phyloP scores from a whole-genome alignment of 2,113 vertebrate genomes.

The Silurus asotus region DNA sequence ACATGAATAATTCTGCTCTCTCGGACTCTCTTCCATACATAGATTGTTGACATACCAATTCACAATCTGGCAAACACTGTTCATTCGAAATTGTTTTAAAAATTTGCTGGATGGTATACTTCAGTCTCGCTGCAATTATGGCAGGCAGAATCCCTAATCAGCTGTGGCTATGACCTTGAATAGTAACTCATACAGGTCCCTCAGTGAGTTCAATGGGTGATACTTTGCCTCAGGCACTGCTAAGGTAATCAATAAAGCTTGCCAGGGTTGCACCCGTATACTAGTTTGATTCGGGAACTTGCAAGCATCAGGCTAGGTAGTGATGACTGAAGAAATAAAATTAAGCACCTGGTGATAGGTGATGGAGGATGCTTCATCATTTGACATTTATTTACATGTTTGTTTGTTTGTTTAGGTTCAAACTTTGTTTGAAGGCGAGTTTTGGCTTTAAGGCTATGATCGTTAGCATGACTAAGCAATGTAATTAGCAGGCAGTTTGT shows the following conservation, averaged over 20 bases:
- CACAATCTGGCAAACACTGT: not conserved
- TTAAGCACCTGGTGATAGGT: not conserved
- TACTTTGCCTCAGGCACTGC: not conserved
- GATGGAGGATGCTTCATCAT: not conserved
- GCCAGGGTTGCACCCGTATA: not conserved
- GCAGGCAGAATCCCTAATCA: not conserved
- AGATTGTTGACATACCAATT: not conserved
- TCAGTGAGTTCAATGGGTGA: not conserved
- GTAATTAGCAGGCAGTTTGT: constrained; percentile 57
- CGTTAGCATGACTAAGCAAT: constrained; percentile 45
- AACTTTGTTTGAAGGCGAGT: not conserved
- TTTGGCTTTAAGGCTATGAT: constrained; percentile 49
- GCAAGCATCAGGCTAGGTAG: not conserved
- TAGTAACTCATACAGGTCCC: not conserved
- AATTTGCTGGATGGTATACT: not conserved
- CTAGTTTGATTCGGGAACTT: not conserved
- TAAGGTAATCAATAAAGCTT: not conserved
- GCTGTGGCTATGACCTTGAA: not conserved
- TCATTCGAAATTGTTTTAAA: not conserved
- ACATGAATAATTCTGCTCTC: not conserved
- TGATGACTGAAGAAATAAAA: not conserved
- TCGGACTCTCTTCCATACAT: not conserved
- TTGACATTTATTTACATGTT: not conserved
- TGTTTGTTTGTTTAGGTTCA: not conserved
- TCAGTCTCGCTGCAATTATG: not conserved